Evolutionary conservation across 2,113 vertebrate species (phyloP).

Genomic region (Charadrius vociferus): DNA sequence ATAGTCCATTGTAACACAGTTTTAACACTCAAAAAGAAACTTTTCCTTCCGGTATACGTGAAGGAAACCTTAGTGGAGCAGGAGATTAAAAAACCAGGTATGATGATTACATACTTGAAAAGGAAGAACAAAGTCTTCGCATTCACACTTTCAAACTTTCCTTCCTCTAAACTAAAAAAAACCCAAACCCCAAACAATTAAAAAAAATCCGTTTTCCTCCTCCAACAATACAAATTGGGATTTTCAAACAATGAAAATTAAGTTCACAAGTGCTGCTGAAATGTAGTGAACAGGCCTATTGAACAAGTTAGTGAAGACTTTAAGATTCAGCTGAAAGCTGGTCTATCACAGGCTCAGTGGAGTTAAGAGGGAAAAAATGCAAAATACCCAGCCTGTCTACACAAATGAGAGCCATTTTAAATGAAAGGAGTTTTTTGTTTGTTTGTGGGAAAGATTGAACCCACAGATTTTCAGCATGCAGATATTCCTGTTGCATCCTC

Average conservation of each 20-base stretch:
- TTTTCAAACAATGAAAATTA: background rate
- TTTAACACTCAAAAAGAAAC: background rate
- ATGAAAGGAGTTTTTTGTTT: background rate
- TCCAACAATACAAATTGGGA: background rate
- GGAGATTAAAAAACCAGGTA: background rate
- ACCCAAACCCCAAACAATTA: too few species aligned
- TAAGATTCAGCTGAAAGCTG: background rate
- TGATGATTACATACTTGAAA: background rate
- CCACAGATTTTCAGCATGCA: background rate
- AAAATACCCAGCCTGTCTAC: background rate
- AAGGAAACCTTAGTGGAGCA: background rate
- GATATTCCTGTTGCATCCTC: background rate
- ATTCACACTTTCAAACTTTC: background rate
- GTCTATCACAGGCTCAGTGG: background rate
- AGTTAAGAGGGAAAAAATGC: background rate
- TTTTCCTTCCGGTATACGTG: background rate
- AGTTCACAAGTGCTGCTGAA: background rate
- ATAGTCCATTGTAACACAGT: background rate
- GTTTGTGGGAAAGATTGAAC: background rate
- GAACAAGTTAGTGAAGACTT: background rate
- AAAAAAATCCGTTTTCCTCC: accelerated
- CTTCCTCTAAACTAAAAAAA: background rate
- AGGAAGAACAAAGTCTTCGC: background rate
- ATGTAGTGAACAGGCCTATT: background rate
- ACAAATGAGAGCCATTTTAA: background rate